These are phyloP conservation scores for Melanotaenia duboulayi DNA, from an alignment of 2,113 vertebrate genomes.

Conservation along the genomic window DNA sequence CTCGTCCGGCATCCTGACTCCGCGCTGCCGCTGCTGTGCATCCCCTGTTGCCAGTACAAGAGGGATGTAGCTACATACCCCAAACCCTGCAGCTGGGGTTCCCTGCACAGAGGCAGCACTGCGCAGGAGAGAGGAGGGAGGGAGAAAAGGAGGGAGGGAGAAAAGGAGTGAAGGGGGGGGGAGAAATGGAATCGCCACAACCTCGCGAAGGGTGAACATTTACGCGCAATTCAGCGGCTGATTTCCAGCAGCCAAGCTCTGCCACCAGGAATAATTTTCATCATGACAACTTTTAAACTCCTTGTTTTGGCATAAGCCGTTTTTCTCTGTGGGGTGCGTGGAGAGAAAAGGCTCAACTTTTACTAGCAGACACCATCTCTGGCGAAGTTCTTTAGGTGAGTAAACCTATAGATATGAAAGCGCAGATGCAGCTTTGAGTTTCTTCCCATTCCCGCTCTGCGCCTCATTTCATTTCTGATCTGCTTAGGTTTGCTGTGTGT, in stretches of 20 bases:
- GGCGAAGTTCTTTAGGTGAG: conserved; percentile 66
- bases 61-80: conserved; percentile 42
- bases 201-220: conserved; percentile 63
- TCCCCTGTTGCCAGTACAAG: conserved; percentile 33
- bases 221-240: conserved; percentile 68
- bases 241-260: conserved; percentile 36
- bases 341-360: conserved; percentile 54
- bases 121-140: conserved; percentile 52
- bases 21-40: conserved; percentile 18
- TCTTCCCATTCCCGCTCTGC: background rate
- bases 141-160: conserved; percentile 18
- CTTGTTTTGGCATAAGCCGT: background rate
- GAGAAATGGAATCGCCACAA: conserved; percentile 56
- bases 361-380: conserved; percentile 37
- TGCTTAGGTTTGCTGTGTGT: conserved; percentile 30
- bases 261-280: conserved; percentile 65
- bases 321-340: background rate
- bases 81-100: conserved; percentile 73
- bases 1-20: conserved; percentile 14
- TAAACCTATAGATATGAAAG: conserved; percentile 8
- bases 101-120: conserved; percentile 65
- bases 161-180: background rate
- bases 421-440: background rate
- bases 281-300: conserved; percentile 56
- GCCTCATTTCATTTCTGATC: conserved; percentile 6